Percentiles rank a stretch among this genome's conserved stretches.
These are phyloP conservation scores for Leptocoma aspasia DNA, from an alignment of 2,113 vertebrate genomes.

Conservation along the genomic window DNA sequence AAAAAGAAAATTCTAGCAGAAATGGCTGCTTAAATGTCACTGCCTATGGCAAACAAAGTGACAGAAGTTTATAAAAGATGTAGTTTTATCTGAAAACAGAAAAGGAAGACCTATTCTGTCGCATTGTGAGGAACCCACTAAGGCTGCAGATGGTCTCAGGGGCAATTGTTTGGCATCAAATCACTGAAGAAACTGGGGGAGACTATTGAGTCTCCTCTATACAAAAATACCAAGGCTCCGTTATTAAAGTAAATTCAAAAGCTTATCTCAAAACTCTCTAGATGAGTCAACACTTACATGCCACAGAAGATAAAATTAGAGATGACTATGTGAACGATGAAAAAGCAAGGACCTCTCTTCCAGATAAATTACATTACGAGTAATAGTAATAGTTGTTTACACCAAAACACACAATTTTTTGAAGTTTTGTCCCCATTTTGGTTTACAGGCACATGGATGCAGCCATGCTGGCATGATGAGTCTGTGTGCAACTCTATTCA, in stretches of 20 bases:
- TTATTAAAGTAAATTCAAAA: neutral
- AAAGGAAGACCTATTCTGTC: neutral
- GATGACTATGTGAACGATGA: neutral
- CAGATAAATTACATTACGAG: neutral
- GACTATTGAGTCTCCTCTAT: neutral
- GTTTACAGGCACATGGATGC: neutral
- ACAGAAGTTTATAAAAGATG: neutral
- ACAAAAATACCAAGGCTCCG: neutral
- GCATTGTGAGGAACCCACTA: neutral
- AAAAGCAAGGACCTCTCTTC: neutral
- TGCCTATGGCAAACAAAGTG: neutral
- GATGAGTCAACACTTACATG: neutral
- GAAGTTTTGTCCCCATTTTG: neutral
- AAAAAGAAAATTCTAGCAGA: neutral
- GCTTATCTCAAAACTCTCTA: neutral
- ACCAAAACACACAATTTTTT: neutral
- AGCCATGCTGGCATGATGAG: neutral
- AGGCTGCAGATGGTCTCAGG: neutral
- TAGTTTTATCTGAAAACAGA: neutral
- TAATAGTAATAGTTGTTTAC: neutral
- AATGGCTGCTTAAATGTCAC: conserved; percentile 24
- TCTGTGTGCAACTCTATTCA: neutral
- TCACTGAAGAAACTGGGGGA: neutral
- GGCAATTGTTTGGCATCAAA: neutral
- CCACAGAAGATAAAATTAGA: neutral